Conservation (phyloP, 2,113 vertebrate species). For the Panthera uncia region DNA sequence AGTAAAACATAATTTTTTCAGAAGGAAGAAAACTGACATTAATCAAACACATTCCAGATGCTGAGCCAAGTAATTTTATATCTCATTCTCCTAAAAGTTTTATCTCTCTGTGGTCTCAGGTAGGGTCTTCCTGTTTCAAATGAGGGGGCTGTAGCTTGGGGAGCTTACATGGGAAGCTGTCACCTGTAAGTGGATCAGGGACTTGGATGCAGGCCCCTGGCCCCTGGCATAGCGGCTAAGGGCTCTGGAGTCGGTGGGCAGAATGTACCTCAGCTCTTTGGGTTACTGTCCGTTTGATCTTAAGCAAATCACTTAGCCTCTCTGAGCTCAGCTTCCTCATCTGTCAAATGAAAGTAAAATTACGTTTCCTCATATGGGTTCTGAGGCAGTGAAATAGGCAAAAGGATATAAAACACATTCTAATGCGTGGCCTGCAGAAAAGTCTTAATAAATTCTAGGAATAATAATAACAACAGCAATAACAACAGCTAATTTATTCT, state of each 20-base stretch:
- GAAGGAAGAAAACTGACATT: background rate
- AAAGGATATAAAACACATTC: background rate
- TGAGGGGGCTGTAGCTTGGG: background rate
- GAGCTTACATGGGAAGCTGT: background rate
- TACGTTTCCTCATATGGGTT: background rate
- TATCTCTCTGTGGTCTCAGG: background rate
- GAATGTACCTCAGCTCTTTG: background rate
- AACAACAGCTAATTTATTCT: background rate
- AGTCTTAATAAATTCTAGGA: background rate
- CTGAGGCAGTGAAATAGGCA: background rate
- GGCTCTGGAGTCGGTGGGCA: background rate
- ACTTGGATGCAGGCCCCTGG: background rate
- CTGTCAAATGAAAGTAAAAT: background rate
- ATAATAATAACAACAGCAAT: background rate
- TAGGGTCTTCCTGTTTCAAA: background rate
- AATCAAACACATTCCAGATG: background rate
- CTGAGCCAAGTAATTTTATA: background rate
- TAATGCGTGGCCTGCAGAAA: background rate
- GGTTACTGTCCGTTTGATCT: background rate
- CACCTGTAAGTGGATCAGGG: background rate
- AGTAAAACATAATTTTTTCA: slow-evolving; percentile 8
- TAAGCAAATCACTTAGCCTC: background rate
- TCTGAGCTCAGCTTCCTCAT: background rate
- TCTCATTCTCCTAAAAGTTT: background rate
- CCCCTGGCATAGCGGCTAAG: background rate